Evolutionary conservation across 1,140 invertebrate species (phyloP).

Genomic region (Tetramorium simillimum): DNA sequence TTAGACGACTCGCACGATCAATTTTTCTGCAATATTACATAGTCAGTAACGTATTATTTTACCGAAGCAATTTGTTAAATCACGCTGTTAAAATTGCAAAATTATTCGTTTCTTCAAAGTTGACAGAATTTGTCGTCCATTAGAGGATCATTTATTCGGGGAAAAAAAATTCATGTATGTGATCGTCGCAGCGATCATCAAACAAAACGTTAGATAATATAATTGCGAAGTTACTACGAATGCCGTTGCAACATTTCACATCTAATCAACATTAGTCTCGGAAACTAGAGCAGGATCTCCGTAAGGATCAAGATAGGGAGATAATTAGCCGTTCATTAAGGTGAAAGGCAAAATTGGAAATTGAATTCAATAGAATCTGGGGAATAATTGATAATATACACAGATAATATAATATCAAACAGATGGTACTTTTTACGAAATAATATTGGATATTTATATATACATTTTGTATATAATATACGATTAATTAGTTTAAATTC

Average conservation of each 20-base stretch:
- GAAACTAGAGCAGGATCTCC: not conserved
- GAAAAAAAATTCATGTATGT: not conserved
- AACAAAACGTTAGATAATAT: not conserved
- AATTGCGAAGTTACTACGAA: not conserved
- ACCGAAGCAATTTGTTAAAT: not conserved
- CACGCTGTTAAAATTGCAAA: not conserved
- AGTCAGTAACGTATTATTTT: not conserved
- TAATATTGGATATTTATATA: not conserved
- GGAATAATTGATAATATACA: not conserved
- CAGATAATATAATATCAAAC: no score
- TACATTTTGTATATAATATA: not conserved
- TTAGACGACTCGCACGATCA: not conserved
- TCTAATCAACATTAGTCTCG: not conserved
- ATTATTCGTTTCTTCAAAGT: not conserved
- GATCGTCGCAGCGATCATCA: not conserved
- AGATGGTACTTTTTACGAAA: not conserved
- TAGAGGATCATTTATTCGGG: slow-evolving; percentile 15
- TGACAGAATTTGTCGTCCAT: not conserved
- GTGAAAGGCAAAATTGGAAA: not conserved
- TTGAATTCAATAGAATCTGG: not conserved
- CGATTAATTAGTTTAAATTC: not conserved
- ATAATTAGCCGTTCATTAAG: not conserved
- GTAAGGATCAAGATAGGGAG: not conserved
- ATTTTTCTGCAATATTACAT: not conserved
- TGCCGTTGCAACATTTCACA: not conserved